phyloP scores from a whole-genome alignment of 2,888 invertebrate species.

The Amiota communis region DNA sequence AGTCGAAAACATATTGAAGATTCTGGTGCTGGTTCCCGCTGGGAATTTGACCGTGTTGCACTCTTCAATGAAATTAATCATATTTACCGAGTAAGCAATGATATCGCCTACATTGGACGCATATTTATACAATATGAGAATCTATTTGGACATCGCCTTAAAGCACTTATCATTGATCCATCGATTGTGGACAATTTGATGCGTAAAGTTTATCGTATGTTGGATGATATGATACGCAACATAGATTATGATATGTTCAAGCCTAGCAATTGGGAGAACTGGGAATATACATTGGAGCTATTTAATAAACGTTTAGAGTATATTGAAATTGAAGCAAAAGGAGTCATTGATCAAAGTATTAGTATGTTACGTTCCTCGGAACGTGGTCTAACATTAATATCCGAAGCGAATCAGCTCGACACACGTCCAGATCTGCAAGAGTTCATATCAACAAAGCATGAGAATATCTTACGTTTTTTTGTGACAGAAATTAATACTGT shows the following conservation, averaged over 20 bases:
- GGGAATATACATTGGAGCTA: constrained; percentile 86
- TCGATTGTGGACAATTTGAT: constrained; percentile 89
- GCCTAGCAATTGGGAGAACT: constrained; percentile 85
- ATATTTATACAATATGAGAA: constrained; percentile 91
- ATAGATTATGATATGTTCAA: constrained; percentile 89
- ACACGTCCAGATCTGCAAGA: constrained; percentile 83
- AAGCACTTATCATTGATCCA: constrained; percentile 89
- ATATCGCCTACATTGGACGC: constrained; percentile 85
- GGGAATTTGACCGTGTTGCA: constrained; percentile 91
- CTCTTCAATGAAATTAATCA: constrained; percentile 91
- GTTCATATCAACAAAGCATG: constrained; percentile 86
- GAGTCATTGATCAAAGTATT: constrained; percentile 90
- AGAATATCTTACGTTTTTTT: constrained; percentile 88
- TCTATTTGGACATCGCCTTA: constrained; percentile 89
- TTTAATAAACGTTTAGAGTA: constrained; percentile 83
- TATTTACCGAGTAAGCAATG: constrained; percentile 84
- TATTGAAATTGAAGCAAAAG: constrained; percentile 87
- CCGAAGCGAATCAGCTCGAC: constrained; percentile 86
- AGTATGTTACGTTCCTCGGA: constrained; percentile 86
- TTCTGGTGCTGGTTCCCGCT: constrained; percentile 88
- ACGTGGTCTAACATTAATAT: constrained; percentile 84
- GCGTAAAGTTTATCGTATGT: constrained; percentile 84
- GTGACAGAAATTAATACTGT: constrained; percentile 85
- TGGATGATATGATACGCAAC: constrained; percentile 82
- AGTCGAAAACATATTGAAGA: constrained; percentile 89